These are phyloP conservation scores for Prorops nasuta DNA, from an alignment of 1,140 invertebrate species.

Conservation along the genomic window DNA sequence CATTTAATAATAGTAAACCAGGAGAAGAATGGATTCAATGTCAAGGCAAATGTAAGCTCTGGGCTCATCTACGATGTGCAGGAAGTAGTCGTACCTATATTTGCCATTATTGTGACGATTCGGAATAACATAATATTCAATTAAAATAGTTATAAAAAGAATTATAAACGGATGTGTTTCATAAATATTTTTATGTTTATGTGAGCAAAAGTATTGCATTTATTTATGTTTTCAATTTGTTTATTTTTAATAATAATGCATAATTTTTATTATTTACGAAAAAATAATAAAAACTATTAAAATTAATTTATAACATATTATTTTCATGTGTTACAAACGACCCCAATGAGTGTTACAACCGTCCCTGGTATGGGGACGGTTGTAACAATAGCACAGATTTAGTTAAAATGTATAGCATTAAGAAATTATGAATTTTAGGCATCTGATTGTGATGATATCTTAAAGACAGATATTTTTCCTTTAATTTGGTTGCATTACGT, in stretches of 20 bases:
- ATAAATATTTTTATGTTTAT: no score
- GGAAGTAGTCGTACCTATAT: neutral
- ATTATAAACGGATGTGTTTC: no score
- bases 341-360: neutral
- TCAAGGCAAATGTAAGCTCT: constrained; percentile 10
- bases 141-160: neutral
- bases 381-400: neutral
- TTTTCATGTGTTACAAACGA: neutral
- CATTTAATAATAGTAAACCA: constrained; percentile 10
- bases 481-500: neutral
- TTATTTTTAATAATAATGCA: no score
- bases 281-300: neutral
- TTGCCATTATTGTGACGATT: constrained; percentile 11
- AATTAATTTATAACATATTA: neutral
- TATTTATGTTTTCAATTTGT: no score
- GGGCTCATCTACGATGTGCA: constrained; percentile 18
- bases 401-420: neutral
- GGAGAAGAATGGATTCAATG: constrained; percentile 18
- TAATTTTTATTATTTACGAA: neutral
- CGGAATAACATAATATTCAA: neutral
- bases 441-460: neutral
- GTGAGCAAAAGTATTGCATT: no score
- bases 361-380: neutral
- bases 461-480: neutral
- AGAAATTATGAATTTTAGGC: neutral